phyloP scores from a whole-genome alignment of 2,797 vertebrate species.

The Brotula barbata region DNA sequence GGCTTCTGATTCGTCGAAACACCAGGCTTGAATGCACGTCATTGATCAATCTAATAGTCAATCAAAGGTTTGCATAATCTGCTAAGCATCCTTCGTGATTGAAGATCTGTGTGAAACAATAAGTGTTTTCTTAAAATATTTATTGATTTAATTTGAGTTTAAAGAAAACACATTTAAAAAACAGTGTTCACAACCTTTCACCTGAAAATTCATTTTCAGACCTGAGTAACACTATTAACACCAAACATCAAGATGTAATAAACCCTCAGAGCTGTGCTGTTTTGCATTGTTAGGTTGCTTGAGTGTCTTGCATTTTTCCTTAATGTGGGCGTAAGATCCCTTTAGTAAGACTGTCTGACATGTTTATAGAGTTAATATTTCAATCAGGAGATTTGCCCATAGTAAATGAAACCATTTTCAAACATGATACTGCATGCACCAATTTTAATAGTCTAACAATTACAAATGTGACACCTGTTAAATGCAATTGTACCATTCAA shows the following conservation, averaged over 20 bases:
- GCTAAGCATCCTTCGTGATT: background rate
- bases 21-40: background rate
- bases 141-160: conserved; percentile 79
- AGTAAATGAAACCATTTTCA: conserved; percentile 43
- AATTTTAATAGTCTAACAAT: conserved; percentile 48
- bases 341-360: conserved; percentile 45
- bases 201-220: conserved; percentile 76
- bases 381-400: conserved; percentile 44
- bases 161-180: conserved; percentile 81
- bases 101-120: background rate
- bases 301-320: conserved; percentile 57
- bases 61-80: background rate
- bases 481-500: conserved; percentile 66
- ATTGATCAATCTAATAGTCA: conserved; percentile 22
- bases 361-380: conserved; percentile 43
- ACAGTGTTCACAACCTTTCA: conserved; percentile 76
- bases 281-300: conserved; percentile 79
- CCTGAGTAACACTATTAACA: conserved; percentile 82
- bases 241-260: conserved; percentile 59
- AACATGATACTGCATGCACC: conserved; percentile 42
- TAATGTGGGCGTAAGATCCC: conserved; percentile 47
- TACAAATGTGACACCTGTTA: conserved; percentile 62
- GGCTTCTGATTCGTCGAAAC: conserved; percentile 50
- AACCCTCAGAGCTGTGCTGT: conserved; percentile 63
- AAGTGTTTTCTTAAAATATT: conserved; percentile 77